A percentile compares a stretch with the other conserved stretches of the same genome.
phyloP scores from a whole-genome alignment of 1,140 invertebrate species.

The Papilio polytes region DNA sequence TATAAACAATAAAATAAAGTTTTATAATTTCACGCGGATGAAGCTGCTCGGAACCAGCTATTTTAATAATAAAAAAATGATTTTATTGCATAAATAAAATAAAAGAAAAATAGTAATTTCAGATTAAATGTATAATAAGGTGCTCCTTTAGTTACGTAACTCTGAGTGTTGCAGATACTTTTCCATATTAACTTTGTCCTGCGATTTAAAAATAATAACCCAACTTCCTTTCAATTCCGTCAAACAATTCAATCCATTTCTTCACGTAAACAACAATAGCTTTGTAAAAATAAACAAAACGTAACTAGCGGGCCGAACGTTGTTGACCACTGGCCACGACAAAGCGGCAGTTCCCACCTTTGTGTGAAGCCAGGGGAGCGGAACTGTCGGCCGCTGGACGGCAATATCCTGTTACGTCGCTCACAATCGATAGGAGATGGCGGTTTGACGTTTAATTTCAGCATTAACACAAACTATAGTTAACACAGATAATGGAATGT shows the following conservation, averaged over 20 bases:
- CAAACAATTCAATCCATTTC: slow-evolving; percentile 11
- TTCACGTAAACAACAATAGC: slow-evolving; percentile 39
- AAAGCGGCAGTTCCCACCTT: slow-evolving; percentile 62
- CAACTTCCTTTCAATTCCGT: background rate
- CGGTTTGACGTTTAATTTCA: slow-evolving; percentile 41
- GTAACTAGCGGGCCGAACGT: slow-evolving; percentile 50
- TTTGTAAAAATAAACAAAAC: slow-evolving; percentile 51
- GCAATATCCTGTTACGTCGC: slow-evolving; percentile 66
- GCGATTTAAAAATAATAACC: background rate
- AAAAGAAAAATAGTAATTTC: no score
- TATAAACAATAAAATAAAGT: no score
- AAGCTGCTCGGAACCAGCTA: no score
- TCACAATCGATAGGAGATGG: slow-evolving; percentile 40
- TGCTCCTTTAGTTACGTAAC: no score
- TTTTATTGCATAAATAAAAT: no score
- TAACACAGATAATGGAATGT: no score
- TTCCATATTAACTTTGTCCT: background rate
- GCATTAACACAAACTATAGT: background rate
- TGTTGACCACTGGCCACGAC: slow-evolving; percentile 61
- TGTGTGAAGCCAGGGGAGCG: slow-evolving; percentile 63
- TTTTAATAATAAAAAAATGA: no score
- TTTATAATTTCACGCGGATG: no score
- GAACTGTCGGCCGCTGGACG: slow-evolving; percentile 60
- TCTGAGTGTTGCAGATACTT: no score
- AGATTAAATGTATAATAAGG: no score